A percentile compares a stretch with the other conserved stretches of the same genome.
Evolutionary conservation across 2,113 vertebrate genomes (phyloP).

Genomic region (Colistium nudipinnis): DNA sequence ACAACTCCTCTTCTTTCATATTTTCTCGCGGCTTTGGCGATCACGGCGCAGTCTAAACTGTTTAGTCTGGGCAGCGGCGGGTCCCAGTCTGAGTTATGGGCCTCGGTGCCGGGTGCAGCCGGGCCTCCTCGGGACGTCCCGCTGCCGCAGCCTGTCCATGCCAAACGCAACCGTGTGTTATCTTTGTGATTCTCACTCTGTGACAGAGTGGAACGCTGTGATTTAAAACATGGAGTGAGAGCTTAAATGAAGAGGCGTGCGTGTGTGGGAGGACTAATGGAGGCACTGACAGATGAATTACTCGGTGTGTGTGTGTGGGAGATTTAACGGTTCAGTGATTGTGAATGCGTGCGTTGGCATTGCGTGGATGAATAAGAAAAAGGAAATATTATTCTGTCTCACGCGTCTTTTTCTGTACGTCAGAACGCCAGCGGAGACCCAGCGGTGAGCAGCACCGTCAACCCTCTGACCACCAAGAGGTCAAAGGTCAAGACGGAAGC

Average conservation of each 20-base stretch:
- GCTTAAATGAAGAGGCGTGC: conserved; percentile 11
- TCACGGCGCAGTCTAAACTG: conserved; percentile 77
- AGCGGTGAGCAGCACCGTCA: conserved; percentile 95
- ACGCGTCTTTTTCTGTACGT: background rate
- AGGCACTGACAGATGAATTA: background rate
- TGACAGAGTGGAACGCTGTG: background rate
- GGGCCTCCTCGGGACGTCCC: conserved; percentile 44
- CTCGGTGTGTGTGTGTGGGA: background rate
- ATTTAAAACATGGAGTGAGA: conserved; percentile 5
- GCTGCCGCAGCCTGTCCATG: background rate
- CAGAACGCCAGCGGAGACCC: conserved; percentile 94
- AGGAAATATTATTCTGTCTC: background rate
- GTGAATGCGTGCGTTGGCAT: background rate
- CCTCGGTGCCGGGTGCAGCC: conserved; percentile 55
- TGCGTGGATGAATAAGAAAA: background rate
- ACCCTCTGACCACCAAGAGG: conserved; percentile 91
- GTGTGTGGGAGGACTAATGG: conserved; percentile 14
- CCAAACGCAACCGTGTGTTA: conserved; percentile 23
- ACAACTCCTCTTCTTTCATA: conserved; percentile 76
- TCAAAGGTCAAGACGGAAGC: conserved; percentile 94
- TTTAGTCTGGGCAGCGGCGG: conserved; percentile 78
- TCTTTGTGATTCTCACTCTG: conserved; percentile 14
- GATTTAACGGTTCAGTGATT: conserved; percentile 17
- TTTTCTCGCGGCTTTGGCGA: conserved; percentile 73
- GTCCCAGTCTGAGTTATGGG: conserved; percentile 64